Conservation (phyloP, 2,113 vertebrate genomes). For the Murina feae region DNA sequence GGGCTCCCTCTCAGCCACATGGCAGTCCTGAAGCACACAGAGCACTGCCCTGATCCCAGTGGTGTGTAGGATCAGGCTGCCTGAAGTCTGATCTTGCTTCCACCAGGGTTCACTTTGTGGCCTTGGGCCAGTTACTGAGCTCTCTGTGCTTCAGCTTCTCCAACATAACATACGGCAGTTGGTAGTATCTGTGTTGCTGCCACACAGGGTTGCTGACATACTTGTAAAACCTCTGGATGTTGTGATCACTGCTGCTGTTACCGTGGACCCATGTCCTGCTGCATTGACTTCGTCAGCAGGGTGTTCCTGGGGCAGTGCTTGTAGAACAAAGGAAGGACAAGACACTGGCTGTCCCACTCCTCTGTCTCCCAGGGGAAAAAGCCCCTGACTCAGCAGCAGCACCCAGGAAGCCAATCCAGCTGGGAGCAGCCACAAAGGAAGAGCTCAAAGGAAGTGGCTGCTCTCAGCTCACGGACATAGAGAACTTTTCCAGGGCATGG, state of each 20-base stretch:
- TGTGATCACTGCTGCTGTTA: not conserved
- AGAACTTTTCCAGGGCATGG: not conserved
- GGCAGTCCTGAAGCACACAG: not conserved
- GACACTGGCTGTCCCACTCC: not conserved
- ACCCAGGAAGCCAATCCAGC: not conserved
- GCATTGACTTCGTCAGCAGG: not conserved
- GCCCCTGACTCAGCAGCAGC: conserved; percentile 31
- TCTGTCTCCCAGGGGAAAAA: not conserved
- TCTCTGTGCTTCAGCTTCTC: not conserved
- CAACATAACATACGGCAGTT: not conserved
- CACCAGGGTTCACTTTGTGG: not conserved
- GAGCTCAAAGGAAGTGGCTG: not conserved
- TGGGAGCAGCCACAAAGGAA: not conserved
- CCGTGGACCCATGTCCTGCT: not conserved
- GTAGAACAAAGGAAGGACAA: not conserved
- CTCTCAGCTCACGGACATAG: not conserved
- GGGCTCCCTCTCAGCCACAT: not conserved
- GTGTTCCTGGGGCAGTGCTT: not conserved
- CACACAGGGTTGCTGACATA: not conserved
- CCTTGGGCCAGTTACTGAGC: not conserved
- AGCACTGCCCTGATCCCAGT: not conserved
- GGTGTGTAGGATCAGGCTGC: not conserved
- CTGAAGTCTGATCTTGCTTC: not conserved
- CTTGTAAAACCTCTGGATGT: not conserved
- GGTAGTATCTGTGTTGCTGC: not conserved